Conservation (phyloP, 2,797 vertebrate genomes). For the Carcharodon carcharias region DNA sequence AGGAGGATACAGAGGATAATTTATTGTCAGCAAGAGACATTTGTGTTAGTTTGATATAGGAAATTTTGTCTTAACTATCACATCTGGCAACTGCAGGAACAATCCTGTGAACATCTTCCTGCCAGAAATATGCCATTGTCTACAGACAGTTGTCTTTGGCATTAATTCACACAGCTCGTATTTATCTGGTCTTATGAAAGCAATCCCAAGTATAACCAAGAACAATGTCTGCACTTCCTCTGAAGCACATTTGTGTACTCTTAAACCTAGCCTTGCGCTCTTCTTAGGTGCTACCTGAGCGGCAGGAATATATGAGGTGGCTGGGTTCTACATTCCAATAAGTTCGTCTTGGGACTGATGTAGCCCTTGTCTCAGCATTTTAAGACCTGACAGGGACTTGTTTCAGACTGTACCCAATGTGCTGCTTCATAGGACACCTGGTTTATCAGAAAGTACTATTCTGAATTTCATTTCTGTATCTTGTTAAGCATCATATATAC, state of each 20-base stretch:
- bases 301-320: background rate
- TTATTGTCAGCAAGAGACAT: background rate
- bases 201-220: background rate
- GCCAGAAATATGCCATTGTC: background rate
- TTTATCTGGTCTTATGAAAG: background rate
- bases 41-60: background rate
- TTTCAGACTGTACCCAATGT: background rate
- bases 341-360: background rate
- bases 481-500: background rate
- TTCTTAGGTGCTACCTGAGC: background rate
- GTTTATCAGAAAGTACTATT: background rate
- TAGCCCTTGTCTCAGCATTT: background rate
- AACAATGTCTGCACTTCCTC: background rate
- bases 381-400: background rate
- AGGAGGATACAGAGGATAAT: background rate
- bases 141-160: background rate
- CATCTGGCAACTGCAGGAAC: background rate
- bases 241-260: background rate
- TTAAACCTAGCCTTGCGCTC: background rate
- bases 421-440: background rate
- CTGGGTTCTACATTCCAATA: background rate
- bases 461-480: background rate
- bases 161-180: background rate
- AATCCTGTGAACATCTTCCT: background rate
- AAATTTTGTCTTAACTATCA: background rate